These are phyloP conservation scores for Heterotilapia buettikoferi DNA, from an alignment of 2,113 vertebrate genomes.

Conservation along the genomic window DNA sequence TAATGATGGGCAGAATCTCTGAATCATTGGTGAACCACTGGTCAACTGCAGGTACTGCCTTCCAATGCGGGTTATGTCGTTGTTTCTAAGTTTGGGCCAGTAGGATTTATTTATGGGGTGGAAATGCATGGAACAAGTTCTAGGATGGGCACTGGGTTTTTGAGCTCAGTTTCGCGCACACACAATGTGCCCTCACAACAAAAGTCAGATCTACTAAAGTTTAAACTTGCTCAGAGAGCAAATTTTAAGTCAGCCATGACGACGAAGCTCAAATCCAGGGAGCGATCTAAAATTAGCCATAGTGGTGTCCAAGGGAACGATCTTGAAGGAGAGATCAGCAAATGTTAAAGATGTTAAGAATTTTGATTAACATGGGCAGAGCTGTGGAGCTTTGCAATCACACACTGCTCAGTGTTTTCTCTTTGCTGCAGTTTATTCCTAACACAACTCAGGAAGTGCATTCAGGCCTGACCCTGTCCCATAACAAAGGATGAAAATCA, in stretches of 20 bases:
- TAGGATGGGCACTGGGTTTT: not conserved
- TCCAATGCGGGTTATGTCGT: not conserved
- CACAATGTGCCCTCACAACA: no score
- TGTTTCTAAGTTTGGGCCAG: not conserved
- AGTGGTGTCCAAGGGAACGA: not conserved
- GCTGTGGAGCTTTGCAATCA: not conserved
- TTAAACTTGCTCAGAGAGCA: not conserved
- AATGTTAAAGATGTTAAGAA: not conserved
- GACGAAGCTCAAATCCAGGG: not conserved
- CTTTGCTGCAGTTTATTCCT: not conserved
- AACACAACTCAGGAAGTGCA: not conserved
- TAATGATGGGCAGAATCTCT: not conserved
- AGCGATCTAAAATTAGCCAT: not conserved
- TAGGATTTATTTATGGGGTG: not conserved
- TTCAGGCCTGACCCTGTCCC: not conserved
- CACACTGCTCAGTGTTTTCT: not conserved
- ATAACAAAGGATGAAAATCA: not conserved
- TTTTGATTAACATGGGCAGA: not conserved
- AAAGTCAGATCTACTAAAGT: not conserved
- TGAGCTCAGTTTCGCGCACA: not conserved
- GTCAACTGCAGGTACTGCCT: not conserved
- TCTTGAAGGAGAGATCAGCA: not conserved
- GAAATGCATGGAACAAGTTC: not conserved
- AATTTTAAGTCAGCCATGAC: not conserved
- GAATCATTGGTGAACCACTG: not conserved